Conservation (phyloP, 2,797 vertebrate species). For the Sebastes reedi region DNA sequence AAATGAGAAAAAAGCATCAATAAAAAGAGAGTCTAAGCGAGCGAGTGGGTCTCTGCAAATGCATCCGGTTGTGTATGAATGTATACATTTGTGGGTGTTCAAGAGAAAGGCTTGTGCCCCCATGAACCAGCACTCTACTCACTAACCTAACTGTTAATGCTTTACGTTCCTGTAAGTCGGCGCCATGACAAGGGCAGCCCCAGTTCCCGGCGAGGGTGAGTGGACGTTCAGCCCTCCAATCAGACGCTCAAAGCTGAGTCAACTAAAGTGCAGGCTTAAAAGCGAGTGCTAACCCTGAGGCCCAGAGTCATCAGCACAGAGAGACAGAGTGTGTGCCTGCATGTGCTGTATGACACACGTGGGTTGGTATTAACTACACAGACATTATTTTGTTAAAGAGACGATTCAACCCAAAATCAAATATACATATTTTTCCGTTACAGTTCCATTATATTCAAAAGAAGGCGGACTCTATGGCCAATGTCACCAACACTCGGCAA, state of each 20-base stretch:
- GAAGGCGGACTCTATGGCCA: no score
- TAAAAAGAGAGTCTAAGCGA: not conserved
- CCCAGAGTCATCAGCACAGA: constrained; percentile 2
- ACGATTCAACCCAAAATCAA: no score
- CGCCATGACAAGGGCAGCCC: not conserved
- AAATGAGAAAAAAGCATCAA: not conserved
- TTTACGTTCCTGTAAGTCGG: not conserved
- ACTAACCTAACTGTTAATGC: not conserved
- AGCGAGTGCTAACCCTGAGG: constrained; percentile 22
- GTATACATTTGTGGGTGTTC: not conserved
- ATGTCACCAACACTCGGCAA: no score
- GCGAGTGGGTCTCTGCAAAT: not conserved
- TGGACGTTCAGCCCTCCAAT: constrained; percentile 14
- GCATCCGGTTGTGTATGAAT: not conserved
- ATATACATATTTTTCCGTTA: no score
- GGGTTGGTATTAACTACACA: not conserved
- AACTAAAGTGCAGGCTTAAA: constrained; percentile 36
- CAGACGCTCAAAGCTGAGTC: constrained; percentile 29
- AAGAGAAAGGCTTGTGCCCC: not conserved
- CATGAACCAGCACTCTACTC: not conserved
- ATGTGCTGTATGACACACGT: not conserved
- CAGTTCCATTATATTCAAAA: no score
- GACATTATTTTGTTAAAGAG: no score
- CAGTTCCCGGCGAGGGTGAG: constrained; percentile 1
- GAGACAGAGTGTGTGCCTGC: no score